Evolutionary conservation across 2,113 vertebrate genomes (phyloP).

Genomic region (Syrrhaptes paradoxus): DNA sequence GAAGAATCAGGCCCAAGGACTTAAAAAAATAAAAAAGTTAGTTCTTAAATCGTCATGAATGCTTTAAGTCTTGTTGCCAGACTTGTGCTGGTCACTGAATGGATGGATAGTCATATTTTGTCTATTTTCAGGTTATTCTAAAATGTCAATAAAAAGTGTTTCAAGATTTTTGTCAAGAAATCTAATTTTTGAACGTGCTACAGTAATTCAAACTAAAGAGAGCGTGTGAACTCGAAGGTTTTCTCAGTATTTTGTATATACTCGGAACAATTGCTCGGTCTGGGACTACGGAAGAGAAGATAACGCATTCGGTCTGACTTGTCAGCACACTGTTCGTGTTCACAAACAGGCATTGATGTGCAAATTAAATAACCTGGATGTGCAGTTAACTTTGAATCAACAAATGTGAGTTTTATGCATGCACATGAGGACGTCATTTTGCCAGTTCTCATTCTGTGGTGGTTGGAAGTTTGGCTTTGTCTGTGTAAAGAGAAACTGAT

Average conservation of each 20-base stretch:
- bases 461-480: conserved; percentile 53
- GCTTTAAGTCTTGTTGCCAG: conserved; percentile 57
- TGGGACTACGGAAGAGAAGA: conserved; percentile 17
- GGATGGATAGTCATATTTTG: conserved; percentile 10
- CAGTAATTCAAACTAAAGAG: conserved; percentile 18
- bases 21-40: not conserved
- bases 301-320: not conserved
- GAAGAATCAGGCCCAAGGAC: not conserved
- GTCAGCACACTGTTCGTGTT: not conserved
- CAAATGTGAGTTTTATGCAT: conserved; percentile 43
- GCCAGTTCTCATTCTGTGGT: conserved; percentile 49
- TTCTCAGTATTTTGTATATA: conserved; percentile 61
- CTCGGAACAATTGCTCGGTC: not conserved
- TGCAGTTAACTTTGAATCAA: conserved; percentile 33
- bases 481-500: conserved; percentile 13
- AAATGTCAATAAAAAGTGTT: conserved; percentile 48
- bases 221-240: conserved; percentile 30
- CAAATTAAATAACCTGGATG: not conserved
- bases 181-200: conserved; percentile 14
- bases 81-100: conserved; percentile 14
- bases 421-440: conserved; percentile 17
- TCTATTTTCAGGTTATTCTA: conserved; percentile 56
- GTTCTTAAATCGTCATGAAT: conserved; percentile 2
- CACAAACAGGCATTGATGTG: not conserved
- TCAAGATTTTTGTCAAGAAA: conserved; percentile 39